Evolutionary conservation across 2,888 invertebrate species (phyloP), one percentile per base, ranked within the genome.

Genomic region (Morpho deidamia): DNA sequence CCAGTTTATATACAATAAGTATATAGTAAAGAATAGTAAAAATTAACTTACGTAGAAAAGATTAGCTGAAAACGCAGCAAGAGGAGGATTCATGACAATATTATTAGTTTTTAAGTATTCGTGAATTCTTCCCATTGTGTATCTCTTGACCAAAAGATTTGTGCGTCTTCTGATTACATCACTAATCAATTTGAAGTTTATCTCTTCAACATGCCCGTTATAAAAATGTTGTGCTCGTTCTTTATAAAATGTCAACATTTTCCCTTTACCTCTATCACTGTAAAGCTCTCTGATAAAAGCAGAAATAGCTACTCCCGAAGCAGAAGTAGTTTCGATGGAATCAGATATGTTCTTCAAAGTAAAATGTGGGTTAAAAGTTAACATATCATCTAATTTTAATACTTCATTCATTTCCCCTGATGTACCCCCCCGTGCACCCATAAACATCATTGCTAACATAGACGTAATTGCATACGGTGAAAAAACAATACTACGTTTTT

Each of bases 401-500:
- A 97, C 92, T 69, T 96, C 96, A 71, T 97, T 96, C 95, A 97
- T 96, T 90, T 96, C 96, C 0, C 95, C 96, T 0, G 97, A 96
- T 0, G 97, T 97, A 2, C 95, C 92, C 1, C 96, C 96, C 62
- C 95, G 91, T 0, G 97, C 96, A 0, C 96, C 96, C 67, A 97
- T 91, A 75, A 96, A 97, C 56, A 97, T 94, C 96, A 97, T 96
- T 0, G 96, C 95, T n/a, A 97, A 78, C 83, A 96, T 92, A 0
- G 96, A 96, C 1, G 95, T 95, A 53, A 95, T 91, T 0, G 96
- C 95, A 70, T 96, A 97, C 0, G 96, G 96, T 0, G 96, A 96
- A 11, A 96, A 80, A 8, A 96, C 93, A 63, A 96, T 90, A 65
- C 96, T 96, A 68, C 96, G 89, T 7, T 93, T 93, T 10, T 92